phyloP scores from a whole-genome alignment of 2,113 vertebrate genomes.

The Tragelaphus strepsiceros region DNA sequence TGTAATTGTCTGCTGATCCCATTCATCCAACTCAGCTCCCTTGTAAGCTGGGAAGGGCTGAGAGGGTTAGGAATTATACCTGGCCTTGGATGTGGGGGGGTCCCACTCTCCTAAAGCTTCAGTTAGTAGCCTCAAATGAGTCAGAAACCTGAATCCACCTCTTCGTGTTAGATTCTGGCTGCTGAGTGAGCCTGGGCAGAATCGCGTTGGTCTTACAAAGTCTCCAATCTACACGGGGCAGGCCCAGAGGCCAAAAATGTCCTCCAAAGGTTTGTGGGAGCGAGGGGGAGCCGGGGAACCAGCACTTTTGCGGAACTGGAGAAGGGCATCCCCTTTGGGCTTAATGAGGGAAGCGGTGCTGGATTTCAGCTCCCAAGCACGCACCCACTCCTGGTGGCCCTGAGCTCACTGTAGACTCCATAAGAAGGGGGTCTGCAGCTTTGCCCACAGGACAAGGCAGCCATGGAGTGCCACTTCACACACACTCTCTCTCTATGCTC shows the following conservation, averaged over 20 bases:
- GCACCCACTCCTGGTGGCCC: not conserved
- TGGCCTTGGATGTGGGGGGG: accelerated
- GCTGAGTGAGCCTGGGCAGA: not conserved
- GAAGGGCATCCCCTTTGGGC: not conserved
- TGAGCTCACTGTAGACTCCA: not conserved
- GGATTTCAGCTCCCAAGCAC: not conserved
- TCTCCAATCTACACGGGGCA: not conserved
- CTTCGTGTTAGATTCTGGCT: not conserved
- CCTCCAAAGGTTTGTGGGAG: not conserved
- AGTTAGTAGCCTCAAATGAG: not conserved
- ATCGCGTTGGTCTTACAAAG: not conserved
- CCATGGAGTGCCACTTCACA: not conserved
- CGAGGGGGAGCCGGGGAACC: too few species aligned
- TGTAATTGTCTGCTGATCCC: not conserved
- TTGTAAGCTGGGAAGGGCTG: not conserved
- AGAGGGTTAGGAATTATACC: too few species aligned
- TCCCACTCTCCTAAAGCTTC: not conserved
- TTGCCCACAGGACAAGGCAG: accelerated
- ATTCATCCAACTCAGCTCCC: not conserved
- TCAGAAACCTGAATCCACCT: not conserved
- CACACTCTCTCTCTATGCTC: not conserved
- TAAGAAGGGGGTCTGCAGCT: too few species aligned
- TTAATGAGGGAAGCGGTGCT: not conserved
- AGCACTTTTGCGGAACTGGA: not conserved
- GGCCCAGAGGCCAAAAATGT: accelerated